Percentiles rank a stretch among this genome's conserved stretches.
Conservation (phyloP, 2,797 vertebrate genomes). For the Cynopterus sphinx region DNA sequence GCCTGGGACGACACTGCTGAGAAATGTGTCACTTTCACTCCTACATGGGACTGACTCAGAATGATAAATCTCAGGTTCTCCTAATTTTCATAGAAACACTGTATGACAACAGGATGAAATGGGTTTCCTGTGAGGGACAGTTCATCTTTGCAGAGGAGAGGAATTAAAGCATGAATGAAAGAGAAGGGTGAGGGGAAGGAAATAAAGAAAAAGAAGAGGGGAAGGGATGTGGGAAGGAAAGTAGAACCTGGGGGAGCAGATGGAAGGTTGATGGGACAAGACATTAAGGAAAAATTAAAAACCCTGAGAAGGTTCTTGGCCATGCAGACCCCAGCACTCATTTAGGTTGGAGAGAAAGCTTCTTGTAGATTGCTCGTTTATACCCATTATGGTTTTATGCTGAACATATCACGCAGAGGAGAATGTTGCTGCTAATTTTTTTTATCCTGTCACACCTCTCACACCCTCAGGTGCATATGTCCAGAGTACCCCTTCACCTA, state of each 20-base stretch:
- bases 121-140: neutral
- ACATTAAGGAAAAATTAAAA: neutral
- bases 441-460: neutral
- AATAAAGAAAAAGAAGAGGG: neutral
- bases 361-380: neutral
- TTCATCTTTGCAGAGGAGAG: neutral
- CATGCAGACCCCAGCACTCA: neutral
- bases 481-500: neutral
- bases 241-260: neutral
- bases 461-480: neutral
- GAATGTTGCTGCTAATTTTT: neutral
- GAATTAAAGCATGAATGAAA: neutral
- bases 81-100: neutral
- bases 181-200: neutral
- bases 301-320: neutral
- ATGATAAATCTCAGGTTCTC: neutral
- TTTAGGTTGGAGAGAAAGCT: neutral
- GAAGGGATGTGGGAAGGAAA: neutral
- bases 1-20: neutral
- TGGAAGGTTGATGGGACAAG: neutral
- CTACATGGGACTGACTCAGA: neutral
- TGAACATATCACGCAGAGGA: neutral
- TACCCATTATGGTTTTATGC: neutral
- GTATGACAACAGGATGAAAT: neutral
- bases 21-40: conserved; percentile 58